Base-by-base conservation (phyloP, 1,140 invertebrate species). In the Bilobella aurantiaca region DNA sequence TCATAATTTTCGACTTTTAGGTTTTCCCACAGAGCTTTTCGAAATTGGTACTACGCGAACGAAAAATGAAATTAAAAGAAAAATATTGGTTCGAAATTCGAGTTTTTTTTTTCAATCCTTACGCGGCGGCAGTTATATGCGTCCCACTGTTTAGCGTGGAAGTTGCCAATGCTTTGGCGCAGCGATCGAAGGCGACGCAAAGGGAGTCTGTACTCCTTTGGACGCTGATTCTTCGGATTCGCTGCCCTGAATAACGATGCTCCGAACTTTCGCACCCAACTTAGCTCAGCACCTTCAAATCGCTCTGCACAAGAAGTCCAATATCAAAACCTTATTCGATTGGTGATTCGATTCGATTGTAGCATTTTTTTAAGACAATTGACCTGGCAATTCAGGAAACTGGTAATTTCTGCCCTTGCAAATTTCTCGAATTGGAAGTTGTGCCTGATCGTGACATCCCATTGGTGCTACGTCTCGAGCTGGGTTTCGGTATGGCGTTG, bases 11-110 rank as follows among this genome's bases (percentile, higher is more conserved):
- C 14, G 49, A 53, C 49, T 12, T 53, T 53, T 23, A 53, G 14
- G 25, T 53, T 53, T 23, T 53, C 49, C 49, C 49, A 53, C 5
- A 53, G 49, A 14, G 49, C 49, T 53, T 53, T 53, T 14, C 49
- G 49, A 3, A 53, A 14, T 53, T 23, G 8, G 49, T 53, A 53
- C 49, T 53, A n/a, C n/a, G n/a, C n/a, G 49, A 53, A 53, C 14
- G 14, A 23, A 23, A 53, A 53, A 53, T 18, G 25, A 14, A 53
- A 53, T 12, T 53, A 53, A 23, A 8, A 42, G 34, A 8, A 12
- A 42, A 42, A 42, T 8, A 18, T 18, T 53, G 23, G 49, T 23
- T 53, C 5, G 12, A 53, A 53, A 23, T 16, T 18, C 14, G 23
- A 18, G 12, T 8, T 42, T 42, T 42, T 42, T 42, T 42, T 42